Evolutionary conservation across 2,113 vertebrate genomes (phyloP).

Genomic region (Dunckerocampus dactyliophorus): DNA sequence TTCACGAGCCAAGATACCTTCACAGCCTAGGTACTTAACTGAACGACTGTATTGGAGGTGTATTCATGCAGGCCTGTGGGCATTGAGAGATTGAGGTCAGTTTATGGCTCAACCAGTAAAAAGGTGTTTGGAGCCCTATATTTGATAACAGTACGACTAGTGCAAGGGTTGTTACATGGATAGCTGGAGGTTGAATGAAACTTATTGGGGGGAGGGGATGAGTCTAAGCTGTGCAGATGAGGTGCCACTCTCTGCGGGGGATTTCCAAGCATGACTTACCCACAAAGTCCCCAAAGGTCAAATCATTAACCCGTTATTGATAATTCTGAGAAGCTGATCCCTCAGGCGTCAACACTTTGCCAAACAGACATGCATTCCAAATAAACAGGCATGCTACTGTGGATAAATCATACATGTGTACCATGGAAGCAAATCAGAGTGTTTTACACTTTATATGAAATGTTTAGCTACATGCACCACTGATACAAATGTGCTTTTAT

Average conservation of each 20-base stretch:
- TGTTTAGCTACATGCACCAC: not conserved
- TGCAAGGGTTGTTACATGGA: not conserved
- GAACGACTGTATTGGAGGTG: conserved; percentile 40
- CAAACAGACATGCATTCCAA: conserved; percentile 36
- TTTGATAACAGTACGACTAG: conserved; percentile 38
- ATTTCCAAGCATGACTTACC: conserved; percentile 48
- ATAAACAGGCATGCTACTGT: conserved; percentile 36
- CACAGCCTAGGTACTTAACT: conserved; percentile 25
- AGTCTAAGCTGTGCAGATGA: conserved; percentile 43
- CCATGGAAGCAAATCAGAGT: conserved; percentile 33
- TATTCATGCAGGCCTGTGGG: conserved; percentile 37
- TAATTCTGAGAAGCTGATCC: conserved; percentile 41
- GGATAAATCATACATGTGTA: conserved; percentile 29
- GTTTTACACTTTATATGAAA: conserved; percentile 19
- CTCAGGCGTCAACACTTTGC: conserved; percentile 42
- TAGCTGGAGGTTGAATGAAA: conserved; percentile 33
- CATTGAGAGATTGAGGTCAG: conserved; percentile 40
- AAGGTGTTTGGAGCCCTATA: conserved; percentile 41
- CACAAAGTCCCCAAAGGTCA: conserved; percentile 47
- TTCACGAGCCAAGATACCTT: too few relatives aligned
- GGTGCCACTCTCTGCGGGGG: conserved; percentile 43
- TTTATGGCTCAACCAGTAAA: conserved; percentile 26
- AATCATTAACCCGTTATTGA: conserved; percentile 68
- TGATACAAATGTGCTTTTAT: conserved; percentile 13
- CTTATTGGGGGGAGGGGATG: conserved; percentile 39